These are phyloP conservation scores for Prosopocoilus inquinatus DNA, from an alignment of 2,888 invertebrate species.

Conservation along the genomic window DNA sequence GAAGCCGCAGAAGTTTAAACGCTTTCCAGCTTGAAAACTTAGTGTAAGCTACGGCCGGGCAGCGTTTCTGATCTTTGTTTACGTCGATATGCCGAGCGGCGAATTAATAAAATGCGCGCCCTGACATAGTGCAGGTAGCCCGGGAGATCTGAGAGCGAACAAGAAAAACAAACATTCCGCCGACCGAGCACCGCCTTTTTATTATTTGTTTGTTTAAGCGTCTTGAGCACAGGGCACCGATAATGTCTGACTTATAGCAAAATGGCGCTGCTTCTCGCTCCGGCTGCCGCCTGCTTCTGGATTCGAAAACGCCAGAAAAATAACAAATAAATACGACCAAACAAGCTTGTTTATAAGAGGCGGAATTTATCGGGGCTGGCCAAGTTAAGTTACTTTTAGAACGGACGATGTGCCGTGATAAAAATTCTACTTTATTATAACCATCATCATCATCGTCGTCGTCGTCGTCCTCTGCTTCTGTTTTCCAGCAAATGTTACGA, in stretches of 20 bases:
- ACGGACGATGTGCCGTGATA: background rate
- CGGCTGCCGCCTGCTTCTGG: background rate
- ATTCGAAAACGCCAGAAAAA: background rate
- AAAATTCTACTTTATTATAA: too few species aligned
- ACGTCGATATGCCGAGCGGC: background rate
- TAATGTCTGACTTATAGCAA: slow-evolving; percentile 19
- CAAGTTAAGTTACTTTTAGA: too few species aligned
- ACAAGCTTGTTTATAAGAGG: too few species aligned
- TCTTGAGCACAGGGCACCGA: slow-evolving; percentile 13
- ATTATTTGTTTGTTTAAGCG: slow-evolving; percentile 20
- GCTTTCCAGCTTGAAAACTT: slow-evolving; percentile 4
- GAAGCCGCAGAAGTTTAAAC: slow-evolving; percentile 4
- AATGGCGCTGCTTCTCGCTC: slow-evolving; percentile 11
- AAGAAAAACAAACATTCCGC: background rate
- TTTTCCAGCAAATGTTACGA: too few species aligned
- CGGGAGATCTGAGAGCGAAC: background rate
- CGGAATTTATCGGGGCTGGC: too few species aligned
- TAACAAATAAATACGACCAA: too few species aligned
- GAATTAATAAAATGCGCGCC: slow-evolving; percentile 2
- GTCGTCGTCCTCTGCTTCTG: too few species aligned
- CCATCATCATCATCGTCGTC: too few species aligned
- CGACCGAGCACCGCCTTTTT: slow-evolving; percentile 19
- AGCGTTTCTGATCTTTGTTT: background rate
- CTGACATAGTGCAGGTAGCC: slow-evolving; percentile 3
- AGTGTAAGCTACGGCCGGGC: background rate